Evolutionary conservation across 2,113 vertebrate species (phyloP), one percentile per base, ranked within the genome.

Genomic region (Oncorhynchus nerka): DNA sequence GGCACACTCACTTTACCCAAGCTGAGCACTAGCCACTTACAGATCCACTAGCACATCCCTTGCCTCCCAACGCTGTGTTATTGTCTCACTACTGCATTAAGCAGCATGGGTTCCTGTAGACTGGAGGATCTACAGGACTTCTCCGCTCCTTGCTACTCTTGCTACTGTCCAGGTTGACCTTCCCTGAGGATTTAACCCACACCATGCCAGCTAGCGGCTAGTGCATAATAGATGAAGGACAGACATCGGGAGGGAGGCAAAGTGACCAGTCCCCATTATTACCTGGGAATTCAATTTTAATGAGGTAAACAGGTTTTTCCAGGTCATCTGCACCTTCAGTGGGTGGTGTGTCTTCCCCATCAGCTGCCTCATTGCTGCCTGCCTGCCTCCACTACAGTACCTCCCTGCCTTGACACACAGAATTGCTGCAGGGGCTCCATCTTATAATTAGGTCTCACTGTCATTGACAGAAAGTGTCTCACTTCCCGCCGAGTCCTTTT

Each of bases 271-370:
- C 81, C 81, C 80, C 87, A 88, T 87, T 92, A 92, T 93, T 92
- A 91, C 88, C 89, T 93, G 88, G 73, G 86, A 88, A 91, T 93
- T 91, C 59, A 93, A 93, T 92, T 93, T 93, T 92, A 93, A 93
- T 93, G 90, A 91, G 85, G 87, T 87, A 91, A 91, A 91, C 92
- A 90, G 91, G 90, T 92, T 89, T 90, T 90, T 86, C 79, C 87
- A 82, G 93, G 93, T 93, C 92, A 93, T 84, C 86, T 86, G 84
- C 30, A 39, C 13, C 45, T 32, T 30, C 84, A 72, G 74, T 20
- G 70, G 84, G 84, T 88, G 82, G 81, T 78, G 84, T 86, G 83
- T 86, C 83, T 81, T 66, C 88, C 73, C 80, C 77, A 81, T 80
- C 70, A 62, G 57, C 76, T 74, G 70, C 90, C 89, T 89, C 85